phyloP scores from a whole-genome alignment of 92 coral and sea anemone species.

The Paragorgia papillata region DNA sequence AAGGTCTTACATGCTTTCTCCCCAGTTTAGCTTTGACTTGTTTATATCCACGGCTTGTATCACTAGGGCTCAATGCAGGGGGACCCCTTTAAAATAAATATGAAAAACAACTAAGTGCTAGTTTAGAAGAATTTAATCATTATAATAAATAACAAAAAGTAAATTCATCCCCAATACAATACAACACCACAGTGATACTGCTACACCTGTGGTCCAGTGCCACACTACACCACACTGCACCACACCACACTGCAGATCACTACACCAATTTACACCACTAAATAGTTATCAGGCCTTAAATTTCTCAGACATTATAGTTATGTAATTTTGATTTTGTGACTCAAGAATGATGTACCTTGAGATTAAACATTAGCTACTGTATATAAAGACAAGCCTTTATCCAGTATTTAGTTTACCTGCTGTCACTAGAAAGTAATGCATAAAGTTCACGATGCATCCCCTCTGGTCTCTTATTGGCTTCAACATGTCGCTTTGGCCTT shows the following conservation, averaged over 20 bases:
- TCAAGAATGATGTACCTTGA: background rate
- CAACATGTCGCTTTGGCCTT: constrained; percentile 80
- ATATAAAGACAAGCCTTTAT: too few relatives aligned
- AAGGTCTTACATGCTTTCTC: constrained; percentile 81
- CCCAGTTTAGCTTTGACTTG: constrained; percentile 98
- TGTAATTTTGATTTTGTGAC: too few relatives aligned
- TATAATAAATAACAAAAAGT: too few relatives aligned
- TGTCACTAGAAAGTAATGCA: constrained; percentile 89
- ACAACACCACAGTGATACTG: background rate
- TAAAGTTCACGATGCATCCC: constrained; percentile 99
- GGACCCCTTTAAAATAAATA: constrained; percentile 71
- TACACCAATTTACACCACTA: too few relatives aligned
- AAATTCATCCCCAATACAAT: too few relatives aligned
- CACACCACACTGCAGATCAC: too few relatives aligned
- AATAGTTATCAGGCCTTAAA: too few relatives aligned
- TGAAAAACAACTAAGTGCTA: background rate
- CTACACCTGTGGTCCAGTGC: too few relatives aligned
- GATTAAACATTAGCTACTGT: too few relatives aligned
- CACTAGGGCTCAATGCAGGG: constrained; percentile 85
- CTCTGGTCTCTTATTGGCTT: constrained; percentile 85
- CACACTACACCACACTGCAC: too few relatives aligned
- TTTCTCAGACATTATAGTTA: too few relatives aligned
- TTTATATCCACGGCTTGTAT: constrained; percentile 88
- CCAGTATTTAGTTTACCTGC: constrained; percentile 68
- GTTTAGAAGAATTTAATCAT: too few relatives aligned